phyloP scores from a whole-genome alignment of 1,140 invertebrate species.

The Trachelipus rathkii region DNA sequence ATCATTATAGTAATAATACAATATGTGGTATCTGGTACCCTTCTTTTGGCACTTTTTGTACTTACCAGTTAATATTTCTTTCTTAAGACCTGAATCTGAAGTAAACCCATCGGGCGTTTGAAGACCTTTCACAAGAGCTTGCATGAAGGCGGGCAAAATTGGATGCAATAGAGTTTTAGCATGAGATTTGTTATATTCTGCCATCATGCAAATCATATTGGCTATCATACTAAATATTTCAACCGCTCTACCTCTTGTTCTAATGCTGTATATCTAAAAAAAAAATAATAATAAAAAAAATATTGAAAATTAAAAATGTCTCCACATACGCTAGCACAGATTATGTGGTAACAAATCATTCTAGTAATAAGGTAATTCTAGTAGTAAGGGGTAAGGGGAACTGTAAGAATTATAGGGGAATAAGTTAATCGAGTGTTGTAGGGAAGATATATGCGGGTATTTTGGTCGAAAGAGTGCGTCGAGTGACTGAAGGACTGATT shows the following conservation, averaged over 20 bases:
- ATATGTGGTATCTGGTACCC: too few relatives aligned
- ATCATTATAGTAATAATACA: slow-evolving; percentile 35
- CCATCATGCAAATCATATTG: slow-evolving; percentile 58
- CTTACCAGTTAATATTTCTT: slow-evolving; percentile 65
- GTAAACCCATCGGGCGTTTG: slow-evolving; percentile 58
- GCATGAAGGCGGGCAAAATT: slow-evolving; percentile 65
- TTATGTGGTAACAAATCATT: not conserved
- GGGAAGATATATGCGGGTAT: too few relatives aligned
- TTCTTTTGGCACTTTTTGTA: slow-evolving; percentile 12
- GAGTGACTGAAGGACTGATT: too few relatives aligned
- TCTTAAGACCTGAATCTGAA: slow-evolving; percentile 65
- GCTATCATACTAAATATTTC: slow-evolving; percentile 64
- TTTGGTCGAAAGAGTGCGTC: too few relatives aligned
- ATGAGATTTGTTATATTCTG: slow-evolving; percentile 58
- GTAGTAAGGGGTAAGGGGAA: too few relatives aligned
- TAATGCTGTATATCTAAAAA: slow-evolving; percentile 59
- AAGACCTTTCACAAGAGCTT: slow-evolving; percentile 64
- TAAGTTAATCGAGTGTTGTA: too few relatives aligned
- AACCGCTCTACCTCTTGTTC: slow-evolving; percentile 62
- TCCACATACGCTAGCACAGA: not conserved
- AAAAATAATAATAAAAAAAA: slow-evolving; percentile 50
- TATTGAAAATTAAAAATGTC: slow-evolving; percentile 38
- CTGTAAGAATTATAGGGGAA: too few relatives aligned
- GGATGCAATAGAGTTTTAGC: slow-evolving; percentile 61
- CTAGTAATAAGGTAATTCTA: not conserved